Base-by-base conservation (phyloP, 2,888 invertebrate genomes). In the Caenorhabditis macrosperma region DNA sequence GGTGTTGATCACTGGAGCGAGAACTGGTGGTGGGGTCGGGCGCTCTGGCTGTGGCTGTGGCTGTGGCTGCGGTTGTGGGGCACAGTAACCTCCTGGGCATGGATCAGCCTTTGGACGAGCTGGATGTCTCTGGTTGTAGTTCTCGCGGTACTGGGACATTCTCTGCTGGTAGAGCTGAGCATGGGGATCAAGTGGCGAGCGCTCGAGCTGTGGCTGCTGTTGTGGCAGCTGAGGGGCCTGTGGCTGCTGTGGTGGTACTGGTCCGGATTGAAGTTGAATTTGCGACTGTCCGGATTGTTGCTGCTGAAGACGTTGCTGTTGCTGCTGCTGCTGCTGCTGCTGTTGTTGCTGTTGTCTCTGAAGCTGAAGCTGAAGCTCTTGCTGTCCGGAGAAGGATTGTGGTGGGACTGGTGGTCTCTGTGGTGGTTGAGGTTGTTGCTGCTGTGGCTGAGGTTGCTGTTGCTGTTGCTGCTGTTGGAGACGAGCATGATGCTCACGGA, bases 91-190 rank as follows among this genome's bases (percentile, higher is more conserved):
- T 68, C 86, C 85, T 24, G 84, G 79, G 78, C 88, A 88, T 60
- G 87, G 88, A 24, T 78, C 85, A 26, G 87, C 86, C 38, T 78
- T 74, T 33, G 81, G 83, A 22, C 82, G 75, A 46, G 88, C 88
- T 61, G 87, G 88, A 82, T 87, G 86, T 57, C 86, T 79, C 69
- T 83, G 84, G 46, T 84, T 81, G 66, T 71, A 82, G 77, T 84
- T 84, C 33, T 82, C 82, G 12, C 81, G 79, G 59, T 84, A 82
- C 52, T 84, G 84, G 12, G 82, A 61, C 85, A 85, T 83, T 76
- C 82, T 79, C 60, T 85, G 82, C 33, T 82, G 82, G 54, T 85
- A 85, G 50, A 81, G 82, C 44, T 81, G 81, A 22, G 85, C 83
- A 26, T 84, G 78, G 28, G 79, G 74, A 28, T 85, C 83, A 2